Conservation (phyloP, 2,113 vertebrate species). For the Puma concolor region DNA sequence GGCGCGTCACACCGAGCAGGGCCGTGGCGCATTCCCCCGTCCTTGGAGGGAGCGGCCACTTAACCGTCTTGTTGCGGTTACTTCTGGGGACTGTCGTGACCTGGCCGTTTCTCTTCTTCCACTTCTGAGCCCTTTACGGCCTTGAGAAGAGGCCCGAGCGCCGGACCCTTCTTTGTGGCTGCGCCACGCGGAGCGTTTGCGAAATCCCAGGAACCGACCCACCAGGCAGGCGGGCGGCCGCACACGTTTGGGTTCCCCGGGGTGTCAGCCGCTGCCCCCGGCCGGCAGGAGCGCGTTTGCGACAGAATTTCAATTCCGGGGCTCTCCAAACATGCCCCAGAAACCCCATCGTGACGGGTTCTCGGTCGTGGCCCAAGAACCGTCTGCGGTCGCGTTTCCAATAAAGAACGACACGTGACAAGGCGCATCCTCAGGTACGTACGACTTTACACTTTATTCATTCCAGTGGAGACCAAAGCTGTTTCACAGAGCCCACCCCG, state of each 20-base stretch:
- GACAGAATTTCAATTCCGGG: not conserved
- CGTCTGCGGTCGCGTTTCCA: not conserved
- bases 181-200: not conserved
- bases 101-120: constrained; percentile 20
- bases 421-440: constrained; percentile 58
- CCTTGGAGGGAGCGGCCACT: accelerated
- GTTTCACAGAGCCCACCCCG: not conserved
- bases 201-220: not conserved
- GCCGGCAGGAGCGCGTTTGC: accelerated
- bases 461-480: constrained; percentile 67
- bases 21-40: accelerated
- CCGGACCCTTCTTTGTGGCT: not conserved
- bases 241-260: not conserved
- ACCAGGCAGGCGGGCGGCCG: constrained; percentile 12
- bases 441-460: constrained; percentile 77
- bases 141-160: not conserved
- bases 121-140: constrained; percentile 26
- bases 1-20: accelerated
- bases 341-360: not conserved
- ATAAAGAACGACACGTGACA: constrained; percentile 65
- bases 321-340: constrained; percentile 45
- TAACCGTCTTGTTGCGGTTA: not conserved
- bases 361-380: constrained; percentile 49
- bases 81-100: not conserved
- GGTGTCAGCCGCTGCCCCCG: not conserved